Base-by-base conservation (phyloP, 2,888 invertebrate genomes). In the Spisula solida region DNA sequence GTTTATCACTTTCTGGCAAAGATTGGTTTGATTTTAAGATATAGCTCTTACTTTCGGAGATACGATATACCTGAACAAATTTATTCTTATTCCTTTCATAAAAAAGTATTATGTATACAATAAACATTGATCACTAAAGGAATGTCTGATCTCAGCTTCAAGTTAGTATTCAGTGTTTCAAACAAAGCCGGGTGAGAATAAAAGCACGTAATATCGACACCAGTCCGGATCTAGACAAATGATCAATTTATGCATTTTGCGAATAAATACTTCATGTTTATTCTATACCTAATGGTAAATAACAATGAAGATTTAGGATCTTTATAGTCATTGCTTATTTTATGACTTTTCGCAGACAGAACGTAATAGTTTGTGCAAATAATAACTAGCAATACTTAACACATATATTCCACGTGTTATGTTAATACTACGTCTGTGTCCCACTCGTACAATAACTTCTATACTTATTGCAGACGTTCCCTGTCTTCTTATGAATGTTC, bases 191-290 rank as follows among this genome's bases (percentile, higher is more conserved):
- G 75, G 31, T 34, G 31, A 31, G 75, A 34, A 34, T 75, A 34
- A 75, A 75, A 75, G 18, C 34, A 75, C 75, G 31, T 75, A 34
- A 75, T 31, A 31, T 18, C 75, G 31, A 75, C 75, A 75, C 75
- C 75, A 75, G 31, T 14, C 31, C 75, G 75, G 25, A 34, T 31
- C 34, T 34, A 31, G 75, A 75, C 31, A 75, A 75, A 75, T 75
- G 75, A 75, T 75, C 75, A 34, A 34, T 75, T 75, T 34, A 75
- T 75, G 75, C 75, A 75, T 75, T 41, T 75, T 34, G 16, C 18
- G 29, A 31, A 75, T 75, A 75, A 34, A 75, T 75, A 75, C 16
- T 75, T 75, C 75, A 75, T 75, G 75, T 75, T 75, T 75, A 75
- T 75, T 75, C 18, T 34, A 75, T 31, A 75, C 16, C 31, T 75